phyloP scores from a whole-genome alignment of 2,113 vertebrate genomes.

The Notarius lentiginosus region DNA sequence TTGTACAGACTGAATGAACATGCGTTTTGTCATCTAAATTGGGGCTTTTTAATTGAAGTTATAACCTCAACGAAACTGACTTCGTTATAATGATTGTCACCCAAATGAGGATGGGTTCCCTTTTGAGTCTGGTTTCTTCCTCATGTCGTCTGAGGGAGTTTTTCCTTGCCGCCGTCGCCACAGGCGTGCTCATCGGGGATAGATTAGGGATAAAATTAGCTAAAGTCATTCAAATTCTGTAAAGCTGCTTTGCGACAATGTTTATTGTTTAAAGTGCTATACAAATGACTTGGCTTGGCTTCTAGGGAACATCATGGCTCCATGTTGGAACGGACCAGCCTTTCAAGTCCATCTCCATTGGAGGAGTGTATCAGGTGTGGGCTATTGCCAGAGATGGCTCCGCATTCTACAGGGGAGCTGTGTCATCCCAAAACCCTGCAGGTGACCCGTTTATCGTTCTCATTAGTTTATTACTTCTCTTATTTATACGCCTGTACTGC shows the following conservation, averaged over 20 bases:
- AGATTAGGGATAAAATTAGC: too few species aligned
- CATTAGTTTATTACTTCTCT: background rate
- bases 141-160: too few species aligned
- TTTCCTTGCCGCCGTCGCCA: too few species aligned
- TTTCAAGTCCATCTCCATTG: constrained; percentile 88
- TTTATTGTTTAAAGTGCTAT: too few species aligned
- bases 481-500: background rate
- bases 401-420: constrained; percentile 89
- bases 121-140: too few species aligned
- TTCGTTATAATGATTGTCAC: too few species aligned
- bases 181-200: too few species aligned
- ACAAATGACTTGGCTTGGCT: background rate
- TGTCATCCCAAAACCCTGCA: constrained; percentile 83
- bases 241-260: too few species aligned
- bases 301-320: constrained; percentile 91
- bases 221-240: too few species aligned
- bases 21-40: background rate
- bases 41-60: background rate
- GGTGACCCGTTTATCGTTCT: constrained; percentile 68
- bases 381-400: constrained; percentile 90
- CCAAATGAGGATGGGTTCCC: too few species aligned
- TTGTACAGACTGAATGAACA: background rate
- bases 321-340: constrained; percentile 95
- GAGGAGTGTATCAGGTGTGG: constrained; percentile 89
- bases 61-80: too few species aligned